Evolutionary conservation across 2,113 vertebrate genomes (phyloP), one percentile per base, ranked within the genome.

Genomic region (Phoxinus phoxinus): DNA sequence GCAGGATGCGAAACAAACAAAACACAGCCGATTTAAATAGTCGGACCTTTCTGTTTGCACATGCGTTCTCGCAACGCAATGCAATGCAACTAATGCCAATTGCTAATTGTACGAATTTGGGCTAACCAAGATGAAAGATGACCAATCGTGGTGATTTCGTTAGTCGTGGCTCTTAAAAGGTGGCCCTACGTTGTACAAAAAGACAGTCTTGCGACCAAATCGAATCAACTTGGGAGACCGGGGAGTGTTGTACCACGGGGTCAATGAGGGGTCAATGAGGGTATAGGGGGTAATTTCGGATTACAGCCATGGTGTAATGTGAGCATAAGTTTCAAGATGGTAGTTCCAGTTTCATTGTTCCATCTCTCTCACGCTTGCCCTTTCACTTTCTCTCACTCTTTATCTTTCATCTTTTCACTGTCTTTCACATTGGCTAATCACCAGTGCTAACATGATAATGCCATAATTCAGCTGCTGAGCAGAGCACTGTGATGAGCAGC

Each of bases 381-480:
- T 71, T 56, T 78, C 4, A 59, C 35, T 61, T 53, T 41, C 10
- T 41, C 46, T 32, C 41, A 6, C 48, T 25, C 25, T 46, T 76
- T 63, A 81, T 46, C 61, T 67, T 67, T 32, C 4, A 63, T 63
- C 53, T 80, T 74, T 77, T 85, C 41, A 48, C 25, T 72, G 75
- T 85, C 83, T 85, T 63, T 51, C 58, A 84, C 58, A 56, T 3
- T 69, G 46, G 76, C 69, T 87, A 84, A 87, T 87, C 63, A 82
- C 71, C 67, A 67, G 72, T 69, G 51, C 35, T 82, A 77, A 61
- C 27, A 59, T 65, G 41, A 48, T 77, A 77, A 79, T 81, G 76
- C 46, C 69, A 79, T 75, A 78, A 76, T 78, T 83, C 63, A 77
- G 44, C 27, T 69, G 27, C 25, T 69, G 58, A 44, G 58, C 53